Conservation (phyloP, 2,797 vertebrate genomes). For the Darevskia nairensis region DNA sequence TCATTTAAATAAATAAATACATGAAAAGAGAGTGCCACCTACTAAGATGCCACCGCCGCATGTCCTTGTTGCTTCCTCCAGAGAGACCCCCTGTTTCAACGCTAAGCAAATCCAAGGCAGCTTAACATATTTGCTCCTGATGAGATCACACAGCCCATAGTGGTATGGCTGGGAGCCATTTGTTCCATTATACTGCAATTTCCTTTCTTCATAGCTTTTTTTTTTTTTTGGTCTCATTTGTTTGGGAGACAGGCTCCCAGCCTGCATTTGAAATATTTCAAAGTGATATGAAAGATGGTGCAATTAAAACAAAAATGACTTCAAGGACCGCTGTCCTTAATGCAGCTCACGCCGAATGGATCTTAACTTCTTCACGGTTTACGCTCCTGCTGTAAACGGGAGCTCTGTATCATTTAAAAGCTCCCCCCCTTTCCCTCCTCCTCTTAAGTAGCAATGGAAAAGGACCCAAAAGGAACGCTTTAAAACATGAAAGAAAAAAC, state of each 20-base stretch:
- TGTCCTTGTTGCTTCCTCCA: slow-evolving; percentile 55
- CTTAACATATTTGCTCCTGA: slow-evolving; percentile 54
- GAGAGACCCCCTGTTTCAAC: not conserved
- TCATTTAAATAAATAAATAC: slow-evolving; percentile 3
- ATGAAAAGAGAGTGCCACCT: slow-evolving; percentile 44
- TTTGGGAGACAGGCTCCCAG: slow-evolving; percentile 44
- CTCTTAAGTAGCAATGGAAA: not conserved
- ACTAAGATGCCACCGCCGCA: slow-evolving; percentile 40
- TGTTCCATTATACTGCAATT: slow-evolving; percentile 66
- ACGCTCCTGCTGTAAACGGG: not conserved
- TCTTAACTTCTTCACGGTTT: slow-evolving; percentile 34
- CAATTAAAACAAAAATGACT: slow-evolving; percentile 35
- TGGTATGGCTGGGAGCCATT: slow-evolving; percentile 64
- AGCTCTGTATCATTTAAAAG: slow-evolving; percentile 26
- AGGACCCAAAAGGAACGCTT: not conserved
- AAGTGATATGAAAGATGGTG: slow-evolving; percentile 44
- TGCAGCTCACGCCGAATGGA: slow-evolving; percentile 27
- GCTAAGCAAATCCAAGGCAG: slow-evolving; percentile 52
- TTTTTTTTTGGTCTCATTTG: slow-evolving; percentile 36
- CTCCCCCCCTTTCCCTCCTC: slow-evolving; percentile 39
- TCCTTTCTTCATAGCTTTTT: slow-evolving; percentile 58
- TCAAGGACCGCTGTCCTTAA: slow-evolving; percentile 26
- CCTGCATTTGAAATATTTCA: slow-evolving; percentile 41
- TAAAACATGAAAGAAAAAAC: not conserved
- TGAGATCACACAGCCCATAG: slow-evolving; percentile 64